phyloP scores from a whole-genome alignment of 2,797 vertebrate genomes.

The Limosa lapponica region DNA sequence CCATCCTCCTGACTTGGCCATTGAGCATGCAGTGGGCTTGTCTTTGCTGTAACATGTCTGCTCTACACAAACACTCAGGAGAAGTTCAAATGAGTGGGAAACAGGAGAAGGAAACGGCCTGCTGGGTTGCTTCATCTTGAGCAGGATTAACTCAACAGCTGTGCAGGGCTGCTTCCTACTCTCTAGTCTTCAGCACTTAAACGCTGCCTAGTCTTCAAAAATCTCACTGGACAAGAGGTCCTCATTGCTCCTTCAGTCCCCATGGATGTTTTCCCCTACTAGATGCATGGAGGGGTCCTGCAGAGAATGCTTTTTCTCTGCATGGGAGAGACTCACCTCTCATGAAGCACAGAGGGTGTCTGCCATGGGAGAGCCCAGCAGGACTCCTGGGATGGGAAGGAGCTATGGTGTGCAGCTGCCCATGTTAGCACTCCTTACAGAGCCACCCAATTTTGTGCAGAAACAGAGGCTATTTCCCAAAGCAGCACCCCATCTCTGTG shows the following conservation, averaged over 20 bases:
- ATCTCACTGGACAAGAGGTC: neutral
- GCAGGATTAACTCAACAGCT: neutral
- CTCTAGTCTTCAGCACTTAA: neutral
- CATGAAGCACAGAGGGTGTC: neutral
- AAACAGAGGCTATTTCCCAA: neutral
- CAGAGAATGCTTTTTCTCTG: neutral
- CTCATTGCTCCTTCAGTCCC: neutral
- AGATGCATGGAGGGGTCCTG: neutral
- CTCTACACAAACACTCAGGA: neutral
- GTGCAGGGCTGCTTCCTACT: neutral
- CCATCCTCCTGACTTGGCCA: neutral
- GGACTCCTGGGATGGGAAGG: neutral
- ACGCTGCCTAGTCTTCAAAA: neutral
- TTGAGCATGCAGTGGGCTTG: neutral
- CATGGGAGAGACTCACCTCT: neutral
- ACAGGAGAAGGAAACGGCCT: neutral
- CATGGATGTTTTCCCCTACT: neutral
- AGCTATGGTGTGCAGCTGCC: rapidly evolving
- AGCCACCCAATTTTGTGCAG: neutral
- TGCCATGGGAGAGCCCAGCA: neutral
- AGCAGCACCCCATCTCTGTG: neutral
- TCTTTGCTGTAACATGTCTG: neutral
- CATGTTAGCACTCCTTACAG: neutral
- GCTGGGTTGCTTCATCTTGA: neutral
- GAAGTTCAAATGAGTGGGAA: neutral